A percentile compares a stretch with the other conserved stretches of the same genome.
These are phyloP conservation scores for Leptinotarsa defecta DNA, from an alignment of 1,140 invertebrate species.

Conservation along the genomic window DNA sequence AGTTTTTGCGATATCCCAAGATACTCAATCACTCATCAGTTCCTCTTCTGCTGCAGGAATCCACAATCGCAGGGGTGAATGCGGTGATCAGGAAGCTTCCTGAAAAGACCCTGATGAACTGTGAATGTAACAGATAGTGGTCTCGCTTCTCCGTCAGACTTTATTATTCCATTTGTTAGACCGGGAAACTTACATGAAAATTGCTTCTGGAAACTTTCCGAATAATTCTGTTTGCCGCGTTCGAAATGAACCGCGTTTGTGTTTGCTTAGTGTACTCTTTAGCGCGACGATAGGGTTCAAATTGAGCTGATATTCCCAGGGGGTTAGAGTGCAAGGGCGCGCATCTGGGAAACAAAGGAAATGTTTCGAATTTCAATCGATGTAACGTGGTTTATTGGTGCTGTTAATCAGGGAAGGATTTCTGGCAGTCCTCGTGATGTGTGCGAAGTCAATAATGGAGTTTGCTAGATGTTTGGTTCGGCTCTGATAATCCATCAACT, in stretches of 20 bases:
- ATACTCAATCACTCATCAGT: conserved; percentile 39
- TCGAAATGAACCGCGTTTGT: conserved; percentile 24
- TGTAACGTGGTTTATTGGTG: too few species aligned
- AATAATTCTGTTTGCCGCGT: conserved; percentile 27
- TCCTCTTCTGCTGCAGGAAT: conserved; percentile 33
- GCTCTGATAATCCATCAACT: too few species aligned
- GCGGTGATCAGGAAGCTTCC: conserved; percentile 40
- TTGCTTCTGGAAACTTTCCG: conserved; percentile 30
- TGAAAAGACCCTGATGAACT: conserved; percentile 41
- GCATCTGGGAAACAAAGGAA: background rate
- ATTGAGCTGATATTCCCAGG: conserved; percentile 2
- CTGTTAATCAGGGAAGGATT: too few species aligned
- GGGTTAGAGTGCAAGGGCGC: background rate
- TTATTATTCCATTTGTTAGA: conserved; percentile 39
- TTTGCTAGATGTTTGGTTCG: too few species aligned
- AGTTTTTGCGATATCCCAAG: conserved; percentile 41
- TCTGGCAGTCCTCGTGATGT: too few species aligned
- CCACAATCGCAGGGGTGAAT: conserved; percentile 34
- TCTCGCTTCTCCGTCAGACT: conserved; percentile 28
- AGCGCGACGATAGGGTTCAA: background rate
- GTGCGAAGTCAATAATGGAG: too few species aligned
- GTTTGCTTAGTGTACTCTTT: conserved; percentile 21
- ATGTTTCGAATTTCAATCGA: too few species aligned
- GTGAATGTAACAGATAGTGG: conserved; percentile 42
- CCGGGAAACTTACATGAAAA: conserved; percentile 27